Conservation (phyloP, 2,888 invertebrate genomes). For the Thereva unica region DNA sequence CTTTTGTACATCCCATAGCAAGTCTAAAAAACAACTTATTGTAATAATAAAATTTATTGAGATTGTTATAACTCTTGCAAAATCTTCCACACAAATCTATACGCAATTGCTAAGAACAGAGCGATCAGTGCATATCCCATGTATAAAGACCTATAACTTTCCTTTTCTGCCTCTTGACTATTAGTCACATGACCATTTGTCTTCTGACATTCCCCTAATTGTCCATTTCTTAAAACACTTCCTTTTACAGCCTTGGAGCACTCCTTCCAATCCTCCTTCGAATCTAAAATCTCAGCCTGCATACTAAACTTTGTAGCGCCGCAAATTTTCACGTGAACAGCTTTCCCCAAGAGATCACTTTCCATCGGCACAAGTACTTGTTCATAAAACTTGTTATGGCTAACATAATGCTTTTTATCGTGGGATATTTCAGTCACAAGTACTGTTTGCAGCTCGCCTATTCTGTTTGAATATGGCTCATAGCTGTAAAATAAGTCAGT, state of each 20-base stretch:
- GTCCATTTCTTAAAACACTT: constrained; percentile 26
- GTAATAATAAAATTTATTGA: neutral
- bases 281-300: constrained; percentile 68
- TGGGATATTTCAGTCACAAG: constrained; percentile 92
- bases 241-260: constrained; percentile 55
- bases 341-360: constrained; percentile 78
- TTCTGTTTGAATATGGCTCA: constrained; percentile 74
- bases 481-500: constrained; percentile 91
- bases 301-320: constrained; percentile 77
- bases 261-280: constrained; percentile 63
- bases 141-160: constrained; percentile 39
- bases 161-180: constrained; percentile 1
- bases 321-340: constrained; percentile 75
- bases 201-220: constrained; percentile 3
- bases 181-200: neutral
- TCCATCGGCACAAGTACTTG: constrained; percentile 85
- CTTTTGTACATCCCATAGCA: no score
- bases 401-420: constrained; percentile 88
- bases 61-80: constrained; percentile 22
- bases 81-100: constrained; percentile 47
- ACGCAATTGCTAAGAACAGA: constrained; percentile 57
- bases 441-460: constrained; percentile 68
- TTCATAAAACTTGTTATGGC: constrained; percentile 94
- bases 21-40: no score
- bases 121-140: constrained; percentile 52